Base-by-base conservation (phyloP, 2,888 invertebrate species). In the Xestia c-nigrum region DNA sequence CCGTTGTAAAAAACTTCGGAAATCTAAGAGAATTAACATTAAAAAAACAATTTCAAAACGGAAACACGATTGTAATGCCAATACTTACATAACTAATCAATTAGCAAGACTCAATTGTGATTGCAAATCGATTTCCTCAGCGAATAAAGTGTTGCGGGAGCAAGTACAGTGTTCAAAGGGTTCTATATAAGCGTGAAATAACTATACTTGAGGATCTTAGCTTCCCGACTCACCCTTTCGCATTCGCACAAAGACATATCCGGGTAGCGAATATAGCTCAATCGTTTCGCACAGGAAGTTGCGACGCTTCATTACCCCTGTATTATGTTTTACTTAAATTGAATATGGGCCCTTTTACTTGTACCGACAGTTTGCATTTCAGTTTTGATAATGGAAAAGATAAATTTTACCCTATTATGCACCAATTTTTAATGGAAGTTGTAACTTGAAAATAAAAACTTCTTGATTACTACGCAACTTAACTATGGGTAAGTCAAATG, bases 211-310 rank as follows among this genome's bases (percentile, higher is more conserved):
- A 83, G 83, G 82, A 85, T 87, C 80, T 87, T 87, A 85, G 64
- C 85, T 83, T 88, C 84, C 89, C 89, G 85, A 90, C 91, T 90
- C 87, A 94, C 94, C 94, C 95, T 94, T 96, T 95, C 93, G 87
- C 91, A 92, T 95, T 94, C 93, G 88, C 90, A 92, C 93, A 95
- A 96, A 92, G 93, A 89, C 90, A 88, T 94, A 94, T 96, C 96
- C 96, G 95, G 95, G 93, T 95, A 93, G 94, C 94, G 88, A 94
- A 94, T 93, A 91, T 91, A 87, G 84, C 92, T 94, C 94, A 94
- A 93, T 94, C 91, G 90, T 82, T 88, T 85, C 83, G 90, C 89
- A 89, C 94, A 94, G 96, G 96, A 96, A 96, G 94, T 95, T 84
- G 90, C 78, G 87, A 94, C 89, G 96, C 92, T 95, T 95, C 95